These are phyloP conservation scores for Chaetodon trifasciatus DNA, from an alignment of 2,797 vertebrate species.

Conservation along the genomic window DNA sequence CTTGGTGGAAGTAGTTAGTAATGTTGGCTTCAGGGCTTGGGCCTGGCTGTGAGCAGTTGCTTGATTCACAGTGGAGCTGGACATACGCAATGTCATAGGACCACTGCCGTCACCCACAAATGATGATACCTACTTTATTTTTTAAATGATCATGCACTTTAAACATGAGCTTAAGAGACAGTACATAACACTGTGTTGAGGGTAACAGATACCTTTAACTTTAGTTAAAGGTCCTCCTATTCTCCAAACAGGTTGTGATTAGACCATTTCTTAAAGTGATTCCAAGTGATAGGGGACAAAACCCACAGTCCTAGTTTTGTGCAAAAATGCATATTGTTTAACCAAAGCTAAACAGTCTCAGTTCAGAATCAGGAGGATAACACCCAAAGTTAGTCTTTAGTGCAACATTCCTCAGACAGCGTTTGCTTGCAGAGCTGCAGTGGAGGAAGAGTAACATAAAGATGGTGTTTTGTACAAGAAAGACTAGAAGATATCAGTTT, in stretches of 20 bases:
- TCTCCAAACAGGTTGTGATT: not conserved
- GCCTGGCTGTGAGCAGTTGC: not conserved
- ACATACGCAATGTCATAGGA: not conserved
- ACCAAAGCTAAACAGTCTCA: not conserved
- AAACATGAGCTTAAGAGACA: not conserved
- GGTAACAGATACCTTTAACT: not conserved
- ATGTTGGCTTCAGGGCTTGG: conserved; percentile 18
- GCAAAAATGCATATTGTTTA: not conserved
- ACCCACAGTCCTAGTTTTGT: not conserved
- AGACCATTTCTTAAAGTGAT: not conserved
- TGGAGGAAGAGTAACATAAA: not conserved
- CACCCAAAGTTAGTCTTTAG: not conserved
- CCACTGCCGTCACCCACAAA: not conserved
- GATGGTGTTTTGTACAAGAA: too few relatives aligned
- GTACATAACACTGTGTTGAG: not conserved
- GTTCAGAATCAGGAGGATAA: not conserved
- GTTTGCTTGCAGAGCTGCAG: not conserved
- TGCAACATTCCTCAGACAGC: not conserved
- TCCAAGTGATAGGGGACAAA: not conserved
- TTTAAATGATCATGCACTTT: not conserved
- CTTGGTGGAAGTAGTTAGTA: conserved; percentile 21
- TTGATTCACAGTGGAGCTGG: conserved; percentile 2
- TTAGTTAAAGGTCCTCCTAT: not conserved
- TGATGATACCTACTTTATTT: not conserved
- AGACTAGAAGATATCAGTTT: too few relatives aligned